A percentile compares a stretch with the other conserved stretches of the same genome.
Conservation (phyloP, 1,140 invertebrate species). For the Leptinotarsa lineolata region DNA sequence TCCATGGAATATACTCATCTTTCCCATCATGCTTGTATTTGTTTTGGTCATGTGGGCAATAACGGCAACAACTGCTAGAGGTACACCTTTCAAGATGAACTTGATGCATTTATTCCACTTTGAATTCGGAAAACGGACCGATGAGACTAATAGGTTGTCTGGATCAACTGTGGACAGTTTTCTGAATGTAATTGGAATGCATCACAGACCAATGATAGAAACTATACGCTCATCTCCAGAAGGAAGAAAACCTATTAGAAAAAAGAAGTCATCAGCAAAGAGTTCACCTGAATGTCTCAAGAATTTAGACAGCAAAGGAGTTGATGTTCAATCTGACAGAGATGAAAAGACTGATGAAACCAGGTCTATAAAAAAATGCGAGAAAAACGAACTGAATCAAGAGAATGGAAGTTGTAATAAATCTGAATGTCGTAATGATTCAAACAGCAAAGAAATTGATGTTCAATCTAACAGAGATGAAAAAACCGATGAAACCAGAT, state of each 20-base stretch:
- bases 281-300: background rate
- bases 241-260: background rate
- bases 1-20: constrained; percentile 32
- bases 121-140: constrained; percentile 18
- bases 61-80: constrained; percentile 16
- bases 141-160: background rate
- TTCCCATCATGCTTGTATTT: constrained; percentile 36
- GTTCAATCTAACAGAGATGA: too few species aligned
- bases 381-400: too few species aligned
- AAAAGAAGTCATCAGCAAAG: background rate
- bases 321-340: too few species aligned
- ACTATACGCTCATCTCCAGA: constrained; percentile 10
- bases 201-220: constrained; percentile 34
- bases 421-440: background rate
- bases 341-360: too few species aligned
- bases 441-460: too few species aligned
- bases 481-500: too few species aligned
- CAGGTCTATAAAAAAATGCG: too few species aligned
- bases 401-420: too few species aligned
- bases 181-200: background rate
- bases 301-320: too few species aligned
- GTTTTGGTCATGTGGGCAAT: constrained; percentile 15
- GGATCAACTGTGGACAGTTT: constrained; percentile 24
- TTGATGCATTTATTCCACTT: constrained; percentile 31
- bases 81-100: constrained; percentile 33